A percentile compares a stretch with the other conserved stretches of the same genome.
phyloP scores from a whole-genome alignment of 2,113 vertebrate species.

The Galbula dea region DNA sequence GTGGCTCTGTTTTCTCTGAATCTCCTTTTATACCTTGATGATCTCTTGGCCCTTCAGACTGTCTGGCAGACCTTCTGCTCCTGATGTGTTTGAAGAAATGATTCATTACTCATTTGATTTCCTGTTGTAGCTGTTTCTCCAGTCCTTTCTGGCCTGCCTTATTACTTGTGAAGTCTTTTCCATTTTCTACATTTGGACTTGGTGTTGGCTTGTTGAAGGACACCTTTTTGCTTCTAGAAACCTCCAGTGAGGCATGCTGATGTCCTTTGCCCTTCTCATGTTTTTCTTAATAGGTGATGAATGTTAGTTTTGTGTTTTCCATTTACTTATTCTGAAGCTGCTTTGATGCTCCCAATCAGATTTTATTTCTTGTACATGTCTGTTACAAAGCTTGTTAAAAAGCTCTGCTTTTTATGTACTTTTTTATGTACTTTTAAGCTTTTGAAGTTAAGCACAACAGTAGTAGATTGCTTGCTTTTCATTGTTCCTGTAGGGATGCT shows the following conservation, averaged over 20 bases:
- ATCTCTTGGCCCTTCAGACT: background rate
- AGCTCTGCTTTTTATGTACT: background rate
- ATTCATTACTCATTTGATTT: conserved; percentile 7
- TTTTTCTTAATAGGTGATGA: background rate
- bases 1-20: background rate
- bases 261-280: conserved; percentile 1
- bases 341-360: conserved; percentile 26
- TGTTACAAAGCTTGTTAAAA: background rate
- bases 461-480: background rate
- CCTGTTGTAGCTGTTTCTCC: background rate
- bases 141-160: conserved; percentile 18
- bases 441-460: background rate
- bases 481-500: background rate
- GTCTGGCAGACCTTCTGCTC: background rate
- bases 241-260: background rate
- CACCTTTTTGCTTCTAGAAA: conserved; percentile 1
- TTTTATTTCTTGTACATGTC: background rate
- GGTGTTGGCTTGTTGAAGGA: background rate
- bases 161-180: background rate
- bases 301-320: background rate
- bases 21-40: background rate
- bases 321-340: background rate
- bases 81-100: conserved; percentile 23
- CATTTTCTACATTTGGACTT: background rate
- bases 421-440: too few relatives aligned